Conservation (phyloP, 1,140 invertebrate species). For the Asbolus verrucosus region DNA sequence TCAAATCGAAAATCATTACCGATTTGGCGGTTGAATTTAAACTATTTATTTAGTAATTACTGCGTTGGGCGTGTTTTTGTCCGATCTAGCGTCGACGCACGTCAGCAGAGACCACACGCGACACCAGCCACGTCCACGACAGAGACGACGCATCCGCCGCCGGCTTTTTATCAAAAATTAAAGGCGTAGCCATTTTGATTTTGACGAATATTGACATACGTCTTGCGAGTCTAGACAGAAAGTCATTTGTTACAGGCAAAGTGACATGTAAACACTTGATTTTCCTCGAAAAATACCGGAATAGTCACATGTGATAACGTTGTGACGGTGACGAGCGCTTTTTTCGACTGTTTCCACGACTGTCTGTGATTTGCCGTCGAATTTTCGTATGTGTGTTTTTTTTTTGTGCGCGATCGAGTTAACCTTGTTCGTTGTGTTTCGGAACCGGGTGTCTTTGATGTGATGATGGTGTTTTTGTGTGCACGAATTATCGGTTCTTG, state of each 20-base stretch:
- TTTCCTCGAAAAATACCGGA: slow-evolving; percentile 54
- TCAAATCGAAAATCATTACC: too few species aligned
- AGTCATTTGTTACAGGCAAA: slow-evolving; percentile 65
- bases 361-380: slow-evolving; percentile 24
- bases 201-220: slow-evolving; percentile 67
- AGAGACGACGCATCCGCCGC: slow-evolving; percentile 27
- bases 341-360: slow-evolving; percentile 43
- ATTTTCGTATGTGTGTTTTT: slow-evolving; percentile 52
- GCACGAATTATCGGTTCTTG: neutral
- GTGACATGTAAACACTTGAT: slow-evolving; percentile 66
- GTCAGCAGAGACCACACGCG: too few species aligned
- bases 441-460: slow-evolving; percentile 44
- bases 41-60: slow-evolving; percentile 31
- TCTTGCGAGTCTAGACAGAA: slow-evolving; percentile 65
- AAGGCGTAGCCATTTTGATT: slow-evolving; percentile 66
- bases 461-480: slow-evolving; percentile 35
- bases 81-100: slow-evolving; percentile 47
- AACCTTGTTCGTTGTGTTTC: slow-evolving; percentile 54
- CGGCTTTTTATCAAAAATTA: slow-evolving; percentile 56
- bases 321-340: slow-evolving; percentile 41
- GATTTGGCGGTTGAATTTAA: slow-evolving; percentile 43
- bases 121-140: too few species aligned
- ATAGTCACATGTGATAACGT: slow-evolving; percentile 58
- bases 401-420: slow-evolving; percentile 51
- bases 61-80: slow-evolving; percentile 53